Conservation (phyloP, 2,888 invertebrate genomes). For the Eulithis testata region DNA sequence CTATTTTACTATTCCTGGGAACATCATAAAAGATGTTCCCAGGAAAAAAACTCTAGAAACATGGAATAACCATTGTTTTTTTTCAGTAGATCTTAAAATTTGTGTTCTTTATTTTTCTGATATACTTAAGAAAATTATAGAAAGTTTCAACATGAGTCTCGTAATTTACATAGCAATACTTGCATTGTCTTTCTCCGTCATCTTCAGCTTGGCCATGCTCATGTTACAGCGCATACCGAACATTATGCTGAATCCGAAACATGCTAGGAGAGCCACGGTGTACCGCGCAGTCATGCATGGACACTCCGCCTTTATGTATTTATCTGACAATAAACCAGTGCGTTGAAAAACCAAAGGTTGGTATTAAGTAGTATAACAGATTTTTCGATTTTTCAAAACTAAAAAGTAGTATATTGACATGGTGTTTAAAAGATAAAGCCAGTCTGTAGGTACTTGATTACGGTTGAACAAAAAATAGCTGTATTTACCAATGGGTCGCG, state of each 20-base stretch:
- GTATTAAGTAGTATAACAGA: background rate
- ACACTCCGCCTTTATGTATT: constrained; percentile 93
- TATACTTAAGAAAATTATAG: too few species aligned
- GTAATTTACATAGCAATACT: constrained; percentile 42
- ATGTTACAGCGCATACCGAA: constrained; percentile 99
- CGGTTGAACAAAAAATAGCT: background rate
- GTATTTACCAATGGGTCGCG: constrained; percentile 87
- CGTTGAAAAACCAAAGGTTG: background rate
- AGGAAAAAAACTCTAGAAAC: too few species aligned
- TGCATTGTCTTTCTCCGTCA: constrained; percentile 85
- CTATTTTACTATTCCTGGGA: too few species aligned
- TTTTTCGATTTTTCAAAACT: too few species aligned
- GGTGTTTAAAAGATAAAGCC: too few species aligned
- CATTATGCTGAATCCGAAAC: constrained; percentile 96
- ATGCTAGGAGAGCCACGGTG: constrained; percentile 94
- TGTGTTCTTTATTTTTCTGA: too few species aligned
- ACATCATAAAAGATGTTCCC: too few species aligned
- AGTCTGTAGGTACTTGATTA: too few species aligned
- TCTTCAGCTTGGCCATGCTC: constrained; percentile 97
- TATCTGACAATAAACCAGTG: constrained; percentile 78
- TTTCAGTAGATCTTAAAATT: too few species aligned
- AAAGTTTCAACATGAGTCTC: background rate
- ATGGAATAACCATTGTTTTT: too few species aligned
- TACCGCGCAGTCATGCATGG: constrained; percentile 94
- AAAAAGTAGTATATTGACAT: too few species aligned